Conservation (phyloP, 2,113 vertebrate species). For the Grammatotria lemairii region DNA sequence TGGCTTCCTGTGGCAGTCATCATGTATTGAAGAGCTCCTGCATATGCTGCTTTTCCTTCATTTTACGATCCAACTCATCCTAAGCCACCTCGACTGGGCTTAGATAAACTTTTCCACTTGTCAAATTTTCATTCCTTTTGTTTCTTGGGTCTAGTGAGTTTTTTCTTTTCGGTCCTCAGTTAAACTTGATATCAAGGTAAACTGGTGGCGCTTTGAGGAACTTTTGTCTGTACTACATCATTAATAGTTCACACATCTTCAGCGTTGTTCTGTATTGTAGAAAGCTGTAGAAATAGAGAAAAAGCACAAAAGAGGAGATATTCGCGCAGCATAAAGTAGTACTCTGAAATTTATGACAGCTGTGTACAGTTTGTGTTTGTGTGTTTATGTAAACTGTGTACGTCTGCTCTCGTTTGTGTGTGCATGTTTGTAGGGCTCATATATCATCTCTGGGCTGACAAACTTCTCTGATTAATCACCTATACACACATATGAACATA, state of each 20-base stretch:
- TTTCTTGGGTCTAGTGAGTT: background rate
- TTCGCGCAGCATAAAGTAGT: background rate
- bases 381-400: background rate
- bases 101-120: background rate
- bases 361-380: background rate
- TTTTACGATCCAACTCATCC: background rate
- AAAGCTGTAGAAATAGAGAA: background rate
- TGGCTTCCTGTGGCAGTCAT: background rate
- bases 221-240: background rate
- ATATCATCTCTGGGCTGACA: constrained; percentile 3
- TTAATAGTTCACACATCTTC: background rate
- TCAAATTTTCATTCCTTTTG: background rate
- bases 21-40: background rate
- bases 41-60: background rate
- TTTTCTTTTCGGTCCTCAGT: background rate
- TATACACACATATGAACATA: background rate
- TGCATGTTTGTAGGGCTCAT: background rate
- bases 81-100: background rate
- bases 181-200: background rate
- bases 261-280: background rate
- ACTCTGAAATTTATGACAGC: background rate
- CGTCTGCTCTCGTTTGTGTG: background rate
- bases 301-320: background rate
- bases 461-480: constrained; percentile 25
- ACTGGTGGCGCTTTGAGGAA: background rate